These are phyloP conservation scores for Sylvilagus bachmani DNA, from an alignment of 2,113 vertebrate genomes.

Conservation along the genomic window DNA sequence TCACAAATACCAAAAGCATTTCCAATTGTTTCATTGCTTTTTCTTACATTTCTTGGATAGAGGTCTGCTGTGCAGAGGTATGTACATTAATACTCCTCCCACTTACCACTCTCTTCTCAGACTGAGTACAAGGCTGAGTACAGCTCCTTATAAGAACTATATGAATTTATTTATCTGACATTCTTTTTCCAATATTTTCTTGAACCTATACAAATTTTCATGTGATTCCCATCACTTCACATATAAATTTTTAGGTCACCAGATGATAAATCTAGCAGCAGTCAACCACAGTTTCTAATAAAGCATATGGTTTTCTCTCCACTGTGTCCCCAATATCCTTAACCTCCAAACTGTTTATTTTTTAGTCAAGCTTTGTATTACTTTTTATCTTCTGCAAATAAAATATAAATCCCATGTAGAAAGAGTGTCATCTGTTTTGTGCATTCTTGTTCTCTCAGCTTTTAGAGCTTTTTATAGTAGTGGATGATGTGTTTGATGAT, in stretches of 20 bases:
- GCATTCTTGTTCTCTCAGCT: neutral
- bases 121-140: neutral
- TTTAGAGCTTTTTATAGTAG: neutral
- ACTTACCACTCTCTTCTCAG: neutral
- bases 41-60: neutral
- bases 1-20: neutral
- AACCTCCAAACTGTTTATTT: neutral
- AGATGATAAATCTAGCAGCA: neutral
- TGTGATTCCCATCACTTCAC: neutral
- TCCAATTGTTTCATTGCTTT: neutral
- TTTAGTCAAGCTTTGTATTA: neutral
- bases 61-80: neutral
- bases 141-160: neutral
- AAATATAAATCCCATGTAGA: neutral
- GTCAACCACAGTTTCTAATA: neutral
- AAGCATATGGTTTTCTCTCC: neutral
- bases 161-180: neutral
- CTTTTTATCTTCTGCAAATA: neutral
- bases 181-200: neutral
- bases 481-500: neutral
- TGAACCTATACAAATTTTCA: neutral
- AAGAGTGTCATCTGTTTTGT: neutral
- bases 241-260: neutral
- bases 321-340: neutral
- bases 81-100: neutral